A percentile compares a stretch with the other conserved stretches of the same genome.
Evolutionary conservation across 2,113 vertebrate species (phyloP).

Genomic region (Lichenostomus cassidix): DNA sequence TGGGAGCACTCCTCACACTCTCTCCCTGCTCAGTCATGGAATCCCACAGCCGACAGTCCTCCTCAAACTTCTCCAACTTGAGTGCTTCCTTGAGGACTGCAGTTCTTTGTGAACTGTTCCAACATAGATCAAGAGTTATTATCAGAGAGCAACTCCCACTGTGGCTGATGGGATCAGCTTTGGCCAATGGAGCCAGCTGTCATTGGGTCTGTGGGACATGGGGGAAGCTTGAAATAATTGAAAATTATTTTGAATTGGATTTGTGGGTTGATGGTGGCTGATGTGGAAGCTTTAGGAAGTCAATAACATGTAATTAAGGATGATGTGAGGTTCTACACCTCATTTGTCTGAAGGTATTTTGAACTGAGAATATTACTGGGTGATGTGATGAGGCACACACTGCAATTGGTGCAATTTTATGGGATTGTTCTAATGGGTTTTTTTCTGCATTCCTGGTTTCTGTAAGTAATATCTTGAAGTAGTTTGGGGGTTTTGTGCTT

Average conservation of each 20-base stretch:
- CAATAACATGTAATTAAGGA: not conserved
- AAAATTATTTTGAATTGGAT: not conserved
- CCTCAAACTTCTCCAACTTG: not conserved
- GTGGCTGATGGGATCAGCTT: not conserved
- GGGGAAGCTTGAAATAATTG: not conserved
- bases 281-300: not conserved
- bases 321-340: not conserved
- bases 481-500: not conserved
- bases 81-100: not conserved
- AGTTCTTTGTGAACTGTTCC: not conserved
- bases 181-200: not conserved
- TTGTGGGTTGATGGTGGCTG: not conserved
- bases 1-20: not conserved
- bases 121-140: accelerated
- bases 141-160: not conserved
- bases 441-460: not conserved
- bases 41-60: not conserved
- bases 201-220: not conserved
- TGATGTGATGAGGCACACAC: not conserved
- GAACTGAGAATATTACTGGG: not conserved
- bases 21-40: not conserved
- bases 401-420: not conserved
- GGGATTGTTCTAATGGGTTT: not conserved
- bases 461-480: not conserved
- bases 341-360: not conserved